Evolutionary conservation across 2,888 invertebrate genomes (phyloP), one percentile per base, ranked within the genome.

Genomic region (Gastracanthus pulcherrimus): DNA sequence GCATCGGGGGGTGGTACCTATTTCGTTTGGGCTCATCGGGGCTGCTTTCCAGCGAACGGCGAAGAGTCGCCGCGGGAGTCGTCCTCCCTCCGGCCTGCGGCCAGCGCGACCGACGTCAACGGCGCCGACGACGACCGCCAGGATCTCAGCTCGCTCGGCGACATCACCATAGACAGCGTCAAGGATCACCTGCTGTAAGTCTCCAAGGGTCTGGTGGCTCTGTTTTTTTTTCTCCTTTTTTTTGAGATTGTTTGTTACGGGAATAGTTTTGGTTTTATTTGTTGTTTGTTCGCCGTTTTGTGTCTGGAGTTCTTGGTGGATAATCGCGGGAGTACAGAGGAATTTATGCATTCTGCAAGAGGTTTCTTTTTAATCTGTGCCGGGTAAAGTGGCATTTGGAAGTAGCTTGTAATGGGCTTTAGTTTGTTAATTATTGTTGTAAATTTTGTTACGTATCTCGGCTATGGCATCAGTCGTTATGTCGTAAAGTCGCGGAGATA

Each of bases 101-200:
- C 87, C 3, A 91, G 91, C 72, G 86, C 88, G 66, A 89, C 84
- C 64, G 91, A 90, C 51, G 91, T 93, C 48, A 93, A 93, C 80
- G 93, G 93, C 45, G n/a, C n/a, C n/a, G 92, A 92, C 11, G 92
- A 92, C 38, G 93, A 93, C 85, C 92, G 92, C 83, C 92, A 92
- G 87, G 92, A 93, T 86, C 85, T 90, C 76, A 95, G 94, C 87
- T 95, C 95, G 55, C 93, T 95, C 82, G 97, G 96, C 19, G 98
- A 98, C 92, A 98, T 98, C 90, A 98, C 98, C 3, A 96, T 98
- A 84, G 98, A 98, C 93, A 98, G 98, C 38, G 97, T 98, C 70
- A 95, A 97, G 85, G 98, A 98, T 92, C 98, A 98, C 93, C 93
- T 96, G 81, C 91, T 91, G 91, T 91, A 88, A 78, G 80, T 82